phyloP scores from a whole-genome alignment of 92 coral and sea anemone species.

The Epizoanthus rinbou region DNA sequence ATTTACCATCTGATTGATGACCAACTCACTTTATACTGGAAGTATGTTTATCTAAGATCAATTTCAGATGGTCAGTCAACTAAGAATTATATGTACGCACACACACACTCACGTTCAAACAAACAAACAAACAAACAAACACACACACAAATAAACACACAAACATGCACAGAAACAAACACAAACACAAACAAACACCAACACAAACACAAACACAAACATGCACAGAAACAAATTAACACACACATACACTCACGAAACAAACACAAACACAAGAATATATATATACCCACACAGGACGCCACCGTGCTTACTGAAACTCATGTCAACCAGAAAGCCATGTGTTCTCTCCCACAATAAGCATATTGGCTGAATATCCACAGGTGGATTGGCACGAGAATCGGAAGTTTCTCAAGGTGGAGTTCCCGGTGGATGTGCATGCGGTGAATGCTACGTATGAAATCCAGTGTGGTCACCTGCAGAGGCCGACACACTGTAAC shows the following conservation, averaged over 20 bases:
- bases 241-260: no score
- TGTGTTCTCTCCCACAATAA: not conserved
- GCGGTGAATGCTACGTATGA: constrained; percentile 94
- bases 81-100: no score
- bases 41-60: no score
- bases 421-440: constrained; percentile 95
- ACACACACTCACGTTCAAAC: not conserved
- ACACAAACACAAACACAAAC: not conserved
- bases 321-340: not conserved
- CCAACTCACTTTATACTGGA: no score
- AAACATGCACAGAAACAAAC: no score
- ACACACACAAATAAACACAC: no score
- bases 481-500: constrained; percentile 97
- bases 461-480: constrained; percentile 94
- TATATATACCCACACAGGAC: not conserved
- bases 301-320: no score
- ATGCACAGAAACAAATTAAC: not conserved
- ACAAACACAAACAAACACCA: no score
- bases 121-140: no score
- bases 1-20: no score
- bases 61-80: no score
- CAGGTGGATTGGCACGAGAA: constrained; percentile 99
- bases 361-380: not conserved
- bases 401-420: constrained; percentile 95
- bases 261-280: not conserved